Evolutionary conservation across 1,140 invertebrate species (phyloP), one percentile per base, ranked within the genome.

Genomic region (Heliconius eleuchia): DNA sequence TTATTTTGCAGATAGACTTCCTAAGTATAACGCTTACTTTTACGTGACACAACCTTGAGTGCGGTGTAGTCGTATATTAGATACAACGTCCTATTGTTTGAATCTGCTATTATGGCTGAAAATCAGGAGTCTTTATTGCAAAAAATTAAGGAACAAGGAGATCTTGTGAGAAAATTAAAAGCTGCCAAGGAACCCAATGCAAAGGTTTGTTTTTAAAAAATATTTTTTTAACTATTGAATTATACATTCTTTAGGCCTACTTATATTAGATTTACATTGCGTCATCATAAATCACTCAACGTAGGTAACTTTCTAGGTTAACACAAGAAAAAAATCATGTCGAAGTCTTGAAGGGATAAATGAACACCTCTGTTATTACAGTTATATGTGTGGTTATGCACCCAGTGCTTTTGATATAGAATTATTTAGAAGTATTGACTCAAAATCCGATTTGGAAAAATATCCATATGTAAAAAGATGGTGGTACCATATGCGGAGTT

Each of bases 121-220:
- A 77, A 75, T 77, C 87, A 93, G 81, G 95, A 96, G 87, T 91
- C 92, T 82, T 90, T 97, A 85, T 90, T 96, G 85, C 95, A 96
- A 89, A 95, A 96, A 95, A 97, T 98, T 81, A 97, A 97, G 95
- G 92, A 95, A 84, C 98, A 98, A 95, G 96, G 97, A 79, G 97
- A 98, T 92, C 85, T 97, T 82, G 97, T 98, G 13, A 94, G 97
- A 89, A 96, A 97, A 94, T 94, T 98, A 78, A 98, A 98, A 95
- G 95, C 96, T 82, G 95, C 96, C 18, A 98, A 98, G 92, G 97
- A 97, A 89, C 96, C 96, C 50, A 96, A 95, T 91, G 95, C 96
- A 83, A 96, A 96, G 96, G 97, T 97, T 92, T 95, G 87, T 92
- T 81, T 89, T 34, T 73, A 71, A n/a, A 16, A 42, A 55, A 71